A percentile compares a stretch with the other conserved stretches of the same genome.
phyloP scores from a whole-genome alignment of 2,888 invertebrate species.

The Drosophila niveifrons region DNA sequence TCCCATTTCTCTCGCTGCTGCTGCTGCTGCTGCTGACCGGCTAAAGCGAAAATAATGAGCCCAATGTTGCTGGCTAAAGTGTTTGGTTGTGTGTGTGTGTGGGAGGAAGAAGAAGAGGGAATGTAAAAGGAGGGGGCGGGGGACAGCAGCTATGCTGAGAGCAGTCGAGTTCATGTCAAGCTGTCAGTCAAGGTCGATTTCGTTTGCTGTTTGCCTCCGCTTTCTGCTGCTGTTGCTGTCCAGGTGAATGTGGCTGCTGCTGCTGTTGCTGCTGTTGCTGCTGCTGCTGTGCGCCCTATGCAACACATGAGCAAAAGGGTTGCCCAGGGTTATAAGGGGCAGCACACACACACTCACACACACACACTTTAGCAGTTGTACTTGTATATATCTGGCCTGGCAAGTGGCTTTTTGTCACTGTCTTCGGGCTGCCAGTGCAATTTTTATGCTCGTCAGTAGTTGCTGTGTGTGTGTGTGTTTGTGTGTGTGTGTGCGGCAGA shows the following conservation, averaged over 20 bases:
- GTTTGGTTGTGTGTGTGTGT: conserved; percentile 8
- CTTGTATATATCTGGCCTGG: conserved; percentile 45
- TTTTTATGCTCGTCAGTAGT: conserved; percentile 67
- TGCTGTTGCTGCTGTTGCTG: conserved; percentile 5
- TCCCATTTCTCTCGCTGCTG: conserved; percentile 40
- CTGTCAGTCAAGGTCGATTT: conserved; percentile 81
- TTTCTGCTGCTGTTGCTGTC: conserved; percentile 14
- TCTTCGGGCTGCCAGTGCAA: conserved; percentile 74
- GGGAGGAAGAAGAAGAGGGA: neutral
- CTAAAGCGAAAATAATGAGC: conserved; percentile 78
- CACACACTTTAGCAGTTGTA: conserved; percentile 3
- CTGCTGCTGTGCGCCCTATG: conserved; percentile 48
- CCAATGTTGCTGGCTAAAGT: conserved; percentile 56
- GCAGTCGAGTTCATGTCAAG: conserved; percentile 79
- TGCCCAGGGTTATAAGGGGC: conserved; percentile 25
- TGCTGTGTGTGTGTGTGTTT: conserved; percentile 29
- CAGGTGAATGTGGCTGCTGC: conserved; percentile 48
- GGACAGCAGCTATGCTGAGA: conserved; percentile 49
- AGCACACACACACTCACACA: conserved; percentile 16
- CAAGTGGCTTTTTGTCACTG: conserved; percentile 79
- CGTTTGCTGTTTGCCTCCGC: conserved; percentile 53
- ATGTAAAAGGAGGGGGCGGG: neutral
- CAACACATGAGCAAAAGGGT: conserved; percentile 40
- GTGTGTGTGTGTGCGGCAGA: conserved; percentile 39
- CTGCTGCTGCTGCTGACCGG: conserved; percentile 59